Evolutionary conservation across 2,888 invertebrate species (phyloP).

Genomic region (Neoaliturus tenellus): DNA sequence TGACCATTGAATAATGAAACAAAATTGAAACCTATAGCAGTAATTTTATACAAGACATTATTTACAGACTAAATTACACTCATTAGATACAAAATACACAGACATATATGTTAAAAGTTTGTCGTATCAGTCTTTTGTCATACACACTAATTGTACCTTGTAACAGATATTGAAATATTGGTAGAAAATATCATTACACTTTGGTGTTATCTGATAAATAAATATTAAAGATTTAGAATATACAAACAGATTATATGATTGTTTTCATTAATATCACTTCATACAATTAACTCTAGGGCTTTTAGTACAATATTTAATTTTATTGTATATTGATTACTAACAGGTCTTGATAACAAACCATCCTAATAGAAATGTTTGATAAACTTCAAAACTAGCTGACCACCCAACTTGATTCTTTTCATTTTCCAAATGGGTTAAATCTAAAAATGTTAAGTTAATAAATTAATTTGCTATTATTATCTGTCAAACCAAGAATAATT

Average conservation of each 20-base stretch:
- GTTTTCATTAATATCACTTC: slow-evolving; percentile 25
- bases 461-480: too few species aligned
- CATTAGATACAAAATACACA: slow-evolving; percentile 39
- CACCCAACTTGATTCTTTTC: background rate
- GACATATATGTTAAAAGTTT: slow-evolving; percentile 40
- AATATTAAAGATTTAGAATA: slow-evolving; percentile 23
- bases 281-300: background rate
- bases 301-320: background rate
- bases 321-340: background rate
- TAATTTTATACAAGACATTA: slow-evolving; percentile 46
- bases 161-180: slow-evolving; percentile 27
- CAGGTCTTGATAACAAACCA: background rate
- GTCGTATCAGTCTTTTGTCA: slow-evolving; percentile 40
- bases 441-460: too few species aligned
- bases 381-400: background rate
- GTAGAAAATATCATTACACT: slow-evolving; percentile 38
- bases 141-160: slow-evolving; percentile 34
- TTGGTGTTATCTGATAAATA: slow-evolving; percentile 34
- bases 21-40: slow-evolving; percentile 8
- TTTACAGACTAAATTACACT: slow-evolving; percentile 52
- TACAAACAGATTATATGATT: slow-evolving; percentile 22
- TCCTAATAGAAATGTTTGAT: background rate
- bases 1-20: slow-evolving; percentile 21
- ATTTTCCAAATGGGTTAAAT: too few species aligned
- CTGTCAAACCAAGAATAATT: too few species aligned